Conservation (phyloP, 2,113 vertebrate species). For the Dicentrarchus labrax region DNA sequence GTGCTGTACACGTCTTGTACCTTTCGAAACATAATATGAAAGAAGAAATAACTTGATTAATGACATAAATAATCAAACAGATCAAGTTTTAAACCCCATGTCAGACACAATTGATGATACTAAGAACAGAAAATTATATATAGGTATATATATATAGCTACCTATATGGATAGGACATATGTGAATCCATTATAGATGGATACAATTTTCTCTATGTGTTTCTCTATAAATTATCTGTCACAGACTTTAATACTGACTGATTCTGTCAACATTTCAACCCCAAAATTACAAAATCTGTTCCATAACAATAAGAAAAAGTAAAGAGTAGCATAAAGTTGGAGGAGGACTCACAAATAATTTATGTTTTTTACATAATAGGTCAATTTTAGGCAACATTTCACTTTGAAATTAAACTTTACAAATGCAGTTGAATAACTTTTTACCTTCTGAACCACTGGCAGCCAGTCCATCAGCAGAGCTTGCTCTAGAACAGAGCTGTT, state of each 20-base stretch:
- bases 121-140: no score
- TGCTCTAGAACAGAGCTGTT: conserved; percentile 51
- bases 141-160: no score
- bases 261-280: neutral
- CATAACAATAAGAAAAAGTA: neutral
- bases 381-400: neutral
- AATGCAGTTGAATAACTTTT: neutral
- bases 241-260: neutral
- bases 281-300: no score
- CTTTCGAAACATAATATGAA: conserved; percentile 44
- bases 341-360: neutral
- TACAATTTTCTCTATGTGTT: neutral
- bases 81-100: neutral
- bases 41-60: neutral
- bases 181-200: no score
- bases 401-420: neutral
- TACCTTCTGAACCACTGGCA: conserved; percentile 73
- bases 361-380: neutral
- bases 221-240: neutral
- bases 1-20: conserved; percentile 10
- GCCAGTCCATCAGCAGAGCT: conserved; percentile 51
- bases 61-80: neutral
- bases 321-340: neutral
- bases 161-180: no score
- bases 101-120: no score